Evolutionary conservation across 2,888 invertebrate species (phyloP), one percentile per base, ranked within the genome.

Genomic region (Ectemnius lituratus): DNA sequence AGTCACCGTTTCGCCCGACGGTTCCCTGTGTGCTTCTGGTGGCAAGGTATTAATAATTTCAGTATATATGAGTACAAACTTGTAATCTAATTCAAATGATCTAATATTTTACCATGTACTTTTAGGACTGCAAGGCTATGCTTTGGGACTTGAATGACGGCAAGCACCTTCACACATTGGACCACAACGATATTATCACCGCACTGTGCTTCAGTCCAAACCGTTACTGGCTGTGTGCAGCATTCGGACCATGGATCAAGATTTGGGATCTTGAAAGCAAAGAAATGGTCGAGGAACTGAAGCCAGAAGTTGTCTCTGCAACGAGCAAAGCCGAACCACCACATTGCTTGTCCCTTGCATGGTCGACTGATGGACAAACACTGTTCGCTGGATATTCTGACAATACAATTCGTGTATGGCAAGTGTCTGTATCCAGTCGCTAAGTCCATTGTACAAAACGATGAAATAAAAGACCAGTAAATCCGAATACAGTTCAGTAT

Each of bases 191-290:
- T 91, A 97, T 97, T 91, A 99, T 99, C 92, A 99, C 98, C 87
- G 97, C 99, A 4, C 93, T 99, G 87, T 98, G 98, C 94, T 99
- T 99, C 95, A 98, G 98, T 80, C 99, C 99, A 79, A 99, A 99
- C 93, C 95, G 99, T 90, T 99, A 99, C 91, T 99, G 99, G 99
- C 94, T 99, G 81, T 99, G 99, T 92, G 99, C 99, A 89, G 99
- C 99, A 23, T 99, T 97, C 88, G 99, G 99, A 86, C 97, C 98
- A 80, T 96, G 96, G 86, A 99, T 99, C 91, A 99, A 98, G 93
- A 99, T 99, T 91, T 99, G 99, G 99, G 99, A 99, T 93, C 94
- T 99, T 92, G 99, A 99, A 93, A 98, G 97, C 93, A 99, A 99
- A 94, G 97, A 98, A 91, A 97, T 99, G 94, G 99, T 99, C 83